A percentile compares a stretch with the other conserved stretches of the same genome.
Evolutionary conservation across 1,140 invertebrate genomes (phyloP).

Genomic region (Drosophila lowei): DNA sequence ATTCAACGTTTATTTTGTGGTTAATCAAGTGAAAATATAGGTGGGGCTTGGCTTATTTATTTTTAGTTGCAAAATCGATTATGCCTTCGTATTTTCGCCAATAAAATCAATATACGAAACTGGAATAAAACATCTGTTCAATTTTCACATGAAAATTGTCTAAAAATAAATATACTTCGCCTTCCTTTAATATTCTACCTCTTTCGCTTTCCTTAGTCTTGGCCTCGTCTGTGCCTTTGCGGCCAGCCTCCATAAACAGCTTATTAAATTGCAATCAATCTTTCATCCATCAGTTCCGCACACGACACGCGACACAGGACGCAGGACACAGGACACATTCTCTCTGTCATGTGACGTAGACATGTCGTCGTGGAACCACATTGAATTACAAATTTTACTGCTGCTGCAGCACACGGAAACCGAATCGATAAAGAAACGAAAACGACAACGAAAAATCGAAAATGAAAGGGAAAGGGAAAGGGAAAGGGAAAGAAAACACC

Average conservation of each 20-base stretch:
- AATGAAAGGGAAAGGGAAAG: conserved; percentile 8
- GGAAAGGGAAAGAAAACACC: conserved; percentile 30
- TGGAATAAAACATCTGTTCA: no score
- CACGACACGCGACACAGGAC: conserved; percentile 10
- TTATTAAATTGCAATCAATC: conserved; percentile 56
- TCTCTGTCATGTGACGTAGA: conserved; percentile 4
- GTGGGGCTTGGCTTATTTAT: no score
- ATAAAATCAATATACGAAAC: no score
- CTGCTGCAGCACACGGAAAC: not conserved
- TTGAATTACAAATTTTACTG: conserved; percentile 34
- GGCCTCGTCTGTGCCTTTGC: not conserved
- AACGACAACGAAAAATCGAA: conserved; percentile 46
- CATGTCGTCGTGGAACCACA: conserved; percentile 25
- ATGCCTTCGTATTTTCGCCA: no score
- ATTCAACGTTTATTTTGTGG: no score
- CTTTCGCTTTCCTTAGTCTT: not conserved
- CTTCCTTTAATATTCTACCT: not conserved
- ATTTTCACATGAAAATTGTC: no score
- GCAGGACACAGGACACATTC: not conserved
- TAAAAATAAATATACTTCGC: not conserved
- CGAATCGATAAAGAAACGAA: conserved; percentile 41
- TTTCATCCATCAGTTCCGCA: conserved; percentile 1
- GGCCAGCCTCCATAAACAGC: conserved; percentile 20
- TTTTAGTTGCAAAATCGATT: no score
- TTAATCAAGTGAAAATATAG: no score